phyloP scores from a whole-genome alignment of 2,888 invertebrate genomes.

The Dicranocentrus wangi region DNA sequence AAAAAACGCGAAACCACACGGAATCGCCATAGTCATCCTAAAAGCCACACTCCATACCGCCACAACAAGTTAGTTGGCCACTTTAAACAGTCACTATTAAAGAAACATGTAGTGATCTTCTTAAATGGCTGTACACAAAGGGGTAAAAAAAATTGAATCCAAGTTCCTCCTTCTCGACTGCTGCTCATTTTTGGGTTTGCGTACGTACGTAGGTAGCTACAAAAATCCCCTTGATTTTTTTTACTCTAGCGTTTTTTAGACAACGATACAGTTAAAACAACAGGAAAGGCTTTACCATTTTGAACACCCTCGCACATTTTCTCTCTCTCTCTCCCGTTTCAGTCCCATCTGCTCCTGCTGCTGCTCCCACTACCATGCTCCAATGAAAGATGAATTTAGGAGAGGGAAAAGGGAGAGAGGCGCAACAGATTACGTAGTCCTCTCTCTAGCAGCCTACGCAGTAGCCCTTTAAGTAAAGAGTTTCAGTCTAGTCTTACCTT shows the following conservation, averaged over 20 bases:
- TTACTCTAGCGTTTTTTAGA: too few species aligned
- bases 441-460: slow-evolving; percentile 28
- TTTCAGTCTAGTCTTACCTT: slow-evolving; percentile 18
- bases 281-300: slow-evolving; percentile 22
- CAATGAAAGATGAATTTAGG: slow-evolving; percentile 25
- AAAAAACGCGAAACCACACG: slow-evolving; percentile 35
- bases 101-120: background rate
- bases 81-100: background rate
- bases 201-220: background rate
- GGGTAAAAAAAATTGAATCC: too few species aligned
- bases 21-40: slow-evolving; percentile 7
- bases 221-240: too few species aligned
- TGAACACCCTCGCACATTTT: slow-evolving; percentile 38
- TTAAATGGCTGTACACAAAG: background rate
- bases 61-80: background rate
- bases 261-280: slow-evolving; percentile 26
- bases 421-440: slow-evolving; percentile 22
- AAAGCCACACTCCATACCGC: background rate
- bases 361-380: slow-evolving; percentile 13
- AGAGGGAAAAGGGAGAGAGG: slow-evolving; percentile 3
- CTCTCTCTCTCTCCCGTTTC: background rate
- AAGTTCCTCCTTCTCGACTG: too few species aligned
- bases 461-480: slow-evolving; percentile 36
- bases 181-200: background rate
- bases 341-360: slow-evolving; percentile 1